phyloP scores from a whole-genome alignment of 2,797 vertebrate genomes.

The Acrossocheilus wenchowensis region DNA sequence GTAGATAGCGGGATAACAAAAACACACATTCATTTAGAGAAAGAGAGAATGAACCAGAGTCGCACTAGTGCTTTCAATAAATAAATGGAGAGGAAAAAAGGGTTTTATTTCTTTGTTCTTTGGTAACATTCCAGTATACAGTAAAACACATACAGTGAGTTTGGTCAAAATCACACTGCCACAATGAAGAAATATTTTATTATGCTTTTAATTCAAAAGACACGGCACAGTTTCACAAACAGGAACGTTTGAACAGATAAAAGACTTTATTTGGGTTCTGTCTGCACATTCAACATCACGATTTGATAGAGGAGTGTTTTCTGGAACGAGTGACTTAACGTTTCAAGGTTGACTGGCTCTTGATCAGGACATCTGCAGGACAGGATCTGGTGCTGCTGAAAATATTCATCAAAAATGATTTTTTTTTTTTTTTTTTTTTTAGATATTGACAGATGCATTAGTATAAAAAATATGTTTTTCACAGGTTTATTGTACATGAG shows the following conservation, averaged over 20 bases:
- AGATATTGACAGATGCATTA: neutral
- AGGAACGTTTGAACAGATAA: conserved; percentile 66
- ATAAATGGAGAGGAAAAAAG: neutral
- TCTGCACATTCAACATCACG: conserved; percentile 75
- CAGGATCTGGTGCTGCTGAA: conserved; percentile 13
- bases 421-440: too few species aligned
- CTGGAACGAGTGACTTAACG: conserved; percentile 51
- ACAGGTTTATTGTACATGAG: neutral
- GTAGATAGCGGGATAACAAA: conserved; percentile 4
- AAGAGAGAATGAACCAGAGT: neutral
- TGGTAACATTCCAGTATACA: conserved; percentile 8
- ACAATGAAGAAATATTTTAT: conserved; percentile 59
- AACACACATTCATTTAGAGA: conserved; percentile 22
- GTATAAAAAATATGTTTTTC: neutral
- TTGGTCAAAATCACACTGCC: conserved; percentile 55
- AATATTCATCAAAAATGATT: neutral
- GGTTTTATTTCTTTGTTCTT: conserved; percentile 25
- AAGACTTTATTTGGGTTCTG: conserved; percentile 65
- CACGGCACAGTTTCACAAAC: conserved; percentile 67
- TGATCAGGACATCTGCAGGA: conserved; percentile 42
- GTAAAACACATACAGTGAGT: neutral
- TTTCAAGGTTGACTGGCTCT: conserved; percentile 60
- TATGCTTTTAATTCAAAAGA: conserved; percentile 77
- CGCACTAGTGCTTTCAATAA: neutral
- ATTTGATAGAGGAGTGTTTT: conserved; percentile 64